Percentiles rank a stretch among this genome's conserved stretches.
Conservation (phyloP, 2,797 vertebrate genomes). For the Alectoris magna region DNA sequence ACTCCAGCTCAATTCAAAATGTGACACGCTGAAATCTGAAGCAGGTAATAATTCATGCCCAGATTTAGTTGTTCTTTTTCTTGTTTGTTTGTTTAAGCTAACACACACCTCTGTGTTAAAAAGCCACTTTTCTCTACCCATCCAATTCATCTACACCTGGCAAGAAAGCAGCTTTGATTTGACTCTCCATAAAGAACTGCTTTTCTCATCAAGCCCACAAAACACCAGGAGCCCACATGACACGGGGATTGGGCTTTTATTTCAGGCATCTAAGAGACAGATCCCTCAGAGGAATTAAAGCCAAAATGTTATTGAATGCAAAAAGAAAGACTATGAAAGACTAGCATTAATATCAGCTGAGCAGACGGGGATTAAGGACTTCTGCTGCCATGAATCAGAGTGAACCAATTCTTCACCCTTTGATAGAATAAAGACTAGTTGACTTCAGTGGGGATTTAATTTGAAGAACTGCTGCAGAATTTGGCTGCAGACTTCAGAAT, state of each 20-base stretch:
- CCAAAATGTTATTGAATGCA: conserved; percentile 39
- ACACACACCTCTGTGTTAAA: conserved; percentile 52
- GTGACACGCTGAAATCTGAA: conserved; percentile 63
- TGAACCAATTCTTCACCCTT: background rate
- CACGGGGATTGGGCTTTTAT: background rate
- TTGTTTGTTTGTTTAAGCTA: conserved; percentile 74
- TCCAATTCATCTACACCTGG: conserved; percentile 54
- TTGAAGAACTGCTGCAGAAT: background rate
- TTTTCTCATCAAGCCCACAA: conserved; percentile 27
- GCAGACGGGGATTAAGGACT: background rate
- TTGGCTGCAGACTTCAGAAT: background rate
- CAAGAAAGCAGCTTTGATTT: conserved; percentile 40
- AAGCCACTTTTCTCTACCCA: conserved; percentile 55
- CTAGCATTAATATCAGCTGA: conserved; percentile 5
- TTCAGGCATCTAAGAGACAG: conserved; percentile 1
- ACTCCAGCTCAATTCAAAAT: conserved; percentile 53
- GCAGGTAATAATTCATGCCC: conserved; percentile 57
- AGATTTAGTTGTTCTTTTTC: conserved; percentile 63
- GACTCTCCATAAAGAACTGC: conserved; percentile 20
- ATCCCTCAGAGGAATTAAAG: conserved; percentile 36
- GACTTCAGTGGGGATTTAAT: background rate
- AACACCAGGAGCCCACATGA: conserved; percentile 22
- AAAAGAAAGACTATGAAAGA: background rate
- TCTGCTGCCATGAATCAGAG: conserved; percentile 8
- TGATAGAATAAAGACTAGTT: background rate